phyloP scores from a whole-genome alignment of 2,888 invertebrate genomes.

The Rapana venosa region DNA sequence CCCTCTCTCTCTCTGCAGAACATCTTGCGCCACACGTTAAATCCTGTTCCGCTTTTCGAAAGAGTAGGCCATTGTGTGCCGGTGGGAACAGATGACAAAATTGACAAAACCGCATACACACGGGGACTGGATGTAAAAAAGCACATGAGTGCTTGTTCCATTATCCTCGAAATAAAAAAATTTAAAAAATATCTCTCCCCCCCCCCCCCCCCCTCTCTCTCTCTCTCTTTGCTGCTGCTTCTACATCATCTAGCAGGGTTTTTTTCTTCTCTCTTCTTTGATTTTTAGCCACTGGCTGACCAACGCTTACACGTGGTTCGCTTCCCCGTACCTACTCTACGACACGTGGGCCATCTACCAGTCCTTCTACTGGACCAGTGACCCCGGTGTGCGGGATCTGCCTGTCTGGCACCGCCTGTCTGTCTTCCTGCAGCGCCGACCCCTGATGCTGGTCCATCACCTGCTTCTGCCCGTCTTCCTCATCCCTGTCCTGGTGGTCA shows the following conservation, averaged over 20 bases:
- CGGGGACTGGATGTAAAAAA: too few relatives aligned
- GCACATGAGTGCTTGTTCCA: too few relatives aligned
- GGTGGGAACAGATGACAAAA: too few relatives aligned
- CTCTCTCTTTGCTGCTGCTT: background rate
- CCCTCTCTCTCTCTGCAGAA: too few relatives aligned
- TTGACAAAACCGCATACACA: too few relatives aligned
- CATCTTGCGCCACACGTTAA: too few relatives aligned
- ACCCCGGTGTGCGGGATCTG: background rate
- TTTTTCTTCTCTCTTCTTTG: too few relatives aligned
- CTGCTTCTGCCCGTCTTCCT: background rate
- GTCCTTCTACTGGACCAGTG: background rate
- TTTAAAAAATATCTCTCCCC: background rate
- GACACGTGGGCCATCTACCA: conserved; percentile 1
- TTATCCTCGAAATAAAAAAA: too few relatives aligned
- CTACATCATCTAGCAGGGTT: background rate
- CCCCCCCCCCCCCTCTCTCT: background rate
- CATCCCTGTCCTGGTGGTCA: background rate
- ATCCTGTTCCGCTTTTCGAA: too few relatives aligned
- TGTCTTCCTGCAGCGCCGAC: background rate
- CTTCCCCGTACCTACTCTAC: background rate
- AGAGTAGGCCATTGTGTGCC: too few relatives aligned
- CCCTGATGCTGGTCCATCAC: background rate
- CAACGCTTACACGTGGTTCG: background rate
- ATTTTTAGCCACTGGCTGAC: background rate
- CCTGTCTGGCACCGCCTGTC: background rate